Base-by-base conservation (phyloP, 1,140 invertebrate genomes). In the Ostrea denselamellosa region DNA sequence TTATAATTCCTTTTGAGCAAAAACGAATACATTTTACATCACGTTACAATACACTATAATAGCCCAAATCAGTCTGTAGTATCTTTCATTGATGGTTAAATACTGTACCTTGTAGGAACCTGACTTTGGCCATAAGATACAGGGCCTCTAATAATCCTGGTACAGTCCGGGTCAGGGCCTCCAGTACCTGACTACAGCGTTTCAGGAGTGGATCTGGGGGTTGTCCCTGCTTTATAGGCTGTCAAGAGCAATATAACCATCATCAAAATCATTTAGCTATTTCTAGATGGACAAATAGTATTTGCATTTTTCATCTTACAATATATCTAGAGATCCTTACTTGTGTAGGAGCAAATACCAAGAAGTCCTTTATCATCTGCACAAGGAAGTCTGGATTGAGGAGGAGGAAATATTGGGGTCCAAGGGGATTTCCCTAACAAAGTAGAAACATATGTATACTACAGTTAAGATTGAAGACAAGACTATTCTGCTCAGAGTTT, bases 351-450 rank as follows among this genome's bases (percentile, higher is more conserved):
- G 96, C 96, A 95, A 97, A 97, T 87, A 96, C 95, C 10, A 98
- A 95, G 92, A 97, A 97, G 92, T 98, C 97, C 90, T 97, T 96
- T 10, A 97, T 96, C 10, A 99, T 96, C 89, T 97, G 96, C 12
- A 98, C 93, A 34, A 98, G 95, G 90, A 99, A 97, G 94, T 98
- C 97, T 3, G 98, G 97, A 95, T 99, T 97, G 44, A 99, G 95
- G 56, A 95, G 93, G 19, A 96, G 95, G 9, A 98, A 95, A 93
- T 98, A 99, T 1, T 96, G 94, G 17, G 97, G 95, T 34, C 98
- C 97, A 91, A 97, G 97, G 0, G 96, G 96, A 81, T 97, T 93
- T 2, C 95, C 95, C 89, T 96, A 96, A n/a, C 56, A 85, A 90
- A 85, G 81, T 25, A 71, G 19, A 52, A 34, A 28, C 9, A 34